Base-by-base conservation (phyloP, 2,888 invertebrate genomes). In the Digitonthophagus gazella region DNA sequence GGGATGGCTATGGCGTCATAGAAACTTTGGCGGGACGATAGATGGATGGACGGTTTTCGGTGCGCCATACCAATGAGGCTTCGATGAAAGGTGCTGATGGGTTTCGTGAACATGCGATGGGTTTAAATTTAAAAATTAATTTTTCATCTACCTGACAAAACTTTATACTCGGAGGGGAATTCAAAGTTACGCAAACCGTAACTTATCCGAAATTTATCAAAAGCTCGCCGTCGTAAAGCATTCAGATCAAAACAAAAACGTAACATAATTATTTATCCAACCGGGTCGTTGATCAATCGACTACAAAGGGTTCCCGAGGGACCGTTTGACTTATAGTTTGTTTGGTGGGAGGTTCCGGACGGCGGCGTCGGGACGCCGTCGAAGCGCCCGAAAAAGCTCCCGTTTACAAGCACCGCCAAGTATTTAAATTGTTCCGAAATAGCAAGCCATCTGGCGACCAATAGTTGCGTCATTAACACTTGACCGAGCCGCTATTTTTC, bases 211-310 rank as follows among this genome's bases (percentile, higher is more conserved):
- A 44, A 65, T 69, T 65, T 65, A 69, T 69, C 68, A 69, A 69
- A 69, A 69, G 65, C 56, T 67, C 28, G 54, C 20, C 58, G 54
- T 61, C 19, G 63, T 69, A 69, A 69, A 69, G 68, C 68, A 69
- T 69, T 69, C 68, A 69, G 68, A 69, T 69, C 68, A 69, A 69
- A 69, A 69, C 68, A 69, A 56, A 66, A 69, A 69, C 61, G 65
- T 69, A 69, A 66, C 56, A 65, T 69, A 69, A 69, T 69, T 65
- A 65, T 65, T 69, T 69, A 69, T 65, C 61, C 65, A 69, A 69
- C 19, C 16, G 28, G 64, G 56, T 44, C 61, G 61, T 61, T 18
- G 20, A 61, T 61, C 61, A 16, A n/a, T 8, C 61, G 19, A 20
- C 61, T 61, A 61, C 61, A 61, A 61, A 61, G 61, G 61, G 19